Base-by-base conservation (phyloP, 2,113 vertebrate genomes). In the Riparia riparia region DNA sequence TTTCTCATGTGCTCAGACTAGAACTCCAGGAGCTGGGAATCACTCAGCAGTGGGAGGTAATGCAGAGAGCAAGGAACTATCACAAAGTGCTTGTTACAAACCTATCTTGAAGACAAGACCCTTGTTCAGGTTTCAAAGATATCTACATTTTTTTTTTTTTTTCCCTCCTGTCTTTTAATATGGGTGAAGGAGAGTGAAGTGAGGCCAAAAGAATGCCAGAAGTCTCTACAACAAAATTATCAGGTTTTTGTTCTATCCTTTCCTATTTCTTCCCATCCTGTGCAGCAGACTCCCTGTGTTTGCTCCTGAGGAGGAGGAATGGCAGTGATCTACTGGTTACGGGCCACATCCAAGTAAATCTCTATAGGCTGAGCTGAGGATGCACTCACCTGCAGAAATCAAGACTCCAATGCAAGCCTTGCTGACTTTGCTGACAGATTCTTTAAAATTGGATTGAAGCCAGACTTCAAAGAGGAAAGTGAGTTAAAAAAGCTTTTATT, bases 391-490 rank as follows among this genome's bases (percentile, higher is more conserved):
- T 96, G 31, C 58, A 96, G 96, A 95, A 97, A 97, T 96, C 50
- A 96, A 41, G 57, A 28, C 49, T 96, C 94, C 73, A 95, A 79
- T 32, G 28, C 60, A 92, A 96, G n/a, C n/a, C 79, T 91, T 91
- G 64, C 78, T 94, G 89, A 73, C 79, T 97, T 97, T 92, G 83
- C 82, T 96, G 68, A 93, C 74, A 97, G 54, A 51, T 69, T 95
- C 82, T 96, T 96, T 96, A 96, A 97, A 97, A 96, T 15, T 95
- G 89, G 88, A 82, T 89, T 96, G 96, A 97, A 97, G 50, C 53
- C 53, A 91, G 50, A 95, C 91, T 97, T 98, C 97, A 97, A 97
- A 97, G 92, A 89, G 24, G 57, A 94, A 94, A 64, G 26, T 24
- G 31, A 97, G 71, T 96, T 97, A 26, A 98, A 97, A 96, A 81